These are phyloP conservation scores for Phenganax marumi DNA, from an alignment of 92 coral and sea anemone genomes.

Conservation along the genomic window DNA sequence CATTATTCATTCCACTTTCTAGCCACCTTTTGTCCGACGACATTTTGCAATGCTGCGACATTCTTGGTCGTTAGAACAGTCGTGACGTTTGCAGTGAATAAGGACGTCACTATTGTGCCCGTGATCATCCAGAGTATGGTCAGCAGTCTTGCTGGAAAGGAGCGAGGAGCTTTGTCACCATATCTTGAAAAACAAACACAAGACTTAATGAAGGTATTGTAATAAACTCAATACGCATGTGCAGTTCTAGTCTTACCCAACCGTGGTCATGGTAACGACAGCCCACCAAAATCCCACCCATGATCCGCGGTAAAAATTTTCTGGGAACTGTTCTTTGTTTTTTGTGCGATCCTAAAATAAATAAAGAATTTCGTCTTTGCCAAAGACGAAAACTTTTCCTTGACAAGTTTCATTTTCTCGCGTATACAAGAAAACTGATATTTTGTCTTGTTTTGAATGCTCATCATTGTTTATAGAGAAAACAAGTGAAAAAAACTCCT, in stretches of 20 bases:
- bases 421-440: too few relatives aligned
- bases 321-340: constrained; percentile 25
- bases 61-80: constrained; percentile 33
- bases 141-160: constrained; percentile 26
- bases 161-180: constrained; percentile 38
- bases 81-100: constrained; percentile 39
- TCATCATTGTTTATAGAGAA: neutral
- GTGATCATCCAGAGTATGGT: constrained; percentile 43
- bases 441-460: too few relatives aligned
- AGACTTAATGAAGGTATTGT: neutral
- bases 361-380: neutral
- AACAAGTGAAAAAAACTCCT: neutral
- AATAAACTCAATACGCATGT: neutral
- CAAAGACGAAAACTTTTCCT: too few relatives aligned
- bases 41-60: constrained; percentile 35
- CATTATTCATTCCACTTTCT: neutral
- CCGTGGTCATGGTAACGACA: constrained; percentile 7
- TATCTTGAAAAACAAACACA: neutral
- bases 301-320: constrained; percentile 28
- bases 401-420: too few relatives aligned
- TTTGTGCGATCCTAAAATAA: constrained; percentile 23
- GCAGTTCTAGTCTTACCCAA: neutral
- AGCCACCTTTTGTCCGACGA: constrained; percentile 36
- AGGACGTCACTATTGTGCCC: constrained; percentile 30
- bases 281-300: constrained; percentile 41